Percentiles rank a stretch among this genome's conserved stretches.
Evolutionary conservation across 2,113 vertebrate genomes (phyloP).

Genomic region (Nipponia nippon): DNA sequence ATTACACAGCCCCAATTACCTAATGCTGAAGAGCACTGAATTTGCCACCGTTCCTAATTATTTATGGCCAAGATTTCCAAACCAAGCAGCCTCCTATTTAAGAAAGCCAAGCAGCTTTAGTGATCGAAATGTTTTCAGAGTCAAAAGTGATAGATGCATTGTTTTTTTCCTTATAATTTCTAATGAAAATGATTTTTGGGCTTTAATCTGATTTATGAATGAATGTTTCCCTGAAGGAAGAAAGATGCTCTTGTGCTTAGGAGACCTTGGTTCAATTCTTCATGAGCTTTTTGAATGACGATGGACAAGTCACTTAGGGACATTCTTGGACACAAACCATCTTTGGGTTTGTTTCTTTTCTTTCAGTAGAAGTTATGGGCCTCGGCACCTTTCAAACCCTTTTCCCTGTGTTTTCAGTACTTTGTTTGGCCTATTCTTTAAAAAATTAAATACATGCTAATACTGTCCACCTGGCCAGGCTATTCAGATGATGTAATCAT

Average conservation of each 20-base stretch:
- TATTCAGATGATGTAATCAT: neutral
- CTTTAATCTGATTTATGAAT: neutral
- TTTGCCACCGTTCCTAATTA: neutral
- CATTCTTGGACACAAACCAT: neutral
- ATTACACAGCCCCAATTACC: neutral
- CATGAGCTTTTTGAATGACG: neutral
- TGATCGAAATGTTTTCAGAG: neutral
- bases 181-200: neutral
- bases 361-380: neutral
- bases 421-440: neutral
- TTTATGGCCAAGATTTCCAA: neutral
- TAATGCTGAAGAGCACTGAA: neutral
- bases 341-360: neutral
- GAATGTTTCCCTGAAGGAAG: neutral
- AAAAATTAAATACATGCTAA: neutral
- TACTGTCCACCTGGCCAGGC: neutral
- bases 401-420: neutral
- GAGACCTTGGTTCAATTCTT: neutral
- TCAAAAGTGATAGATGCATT: neutral
- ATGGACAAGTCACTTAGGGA: neutral
- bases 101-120: neutral
- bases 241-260: neutral
- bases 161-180: neutral
- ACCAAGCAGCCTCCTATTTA: neutral
- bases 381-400: neutral